These are phyloP conservation scores for Anticlea derivata DNA, from an alignment of 2,888 invertebrate genomes.

Conservation along the genomic window DNA sequence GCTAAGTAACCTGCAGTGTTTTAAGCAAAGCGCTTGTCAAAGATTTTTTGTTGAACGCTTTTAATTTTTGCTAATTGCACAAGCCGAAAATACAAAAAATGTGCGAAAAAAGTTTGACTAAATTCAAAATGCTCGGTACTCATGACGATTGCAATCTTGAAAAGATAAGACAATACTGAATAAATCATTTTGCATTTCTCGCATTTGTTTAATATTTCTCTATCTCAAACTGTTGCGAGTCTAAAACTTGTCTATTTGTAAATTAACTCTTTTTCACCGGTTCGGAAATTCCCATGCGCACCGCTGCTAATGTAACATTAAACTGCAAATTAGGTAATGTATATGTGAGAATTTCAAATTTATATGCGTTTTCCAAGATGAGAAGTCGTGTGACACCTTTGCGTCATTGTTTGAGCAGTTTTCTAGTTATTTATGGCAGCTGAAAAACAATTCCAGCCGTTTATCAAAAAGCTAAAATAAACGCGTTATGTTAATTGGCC, in stretches of 20 bases:
- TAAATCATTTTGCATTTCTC: slow-evolving; percentile 28
- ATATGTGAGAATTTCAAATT: slow-evolving; percentile 67
- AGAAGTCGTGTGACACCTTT: slow-evolving; percentile 44
- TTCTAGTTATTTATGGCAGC: slow-evolving; percentile 45
- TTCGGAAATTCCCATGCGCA: slow-evolving; percentile 67
- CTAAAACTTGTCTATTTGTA: slow-evolving; percentile 60
- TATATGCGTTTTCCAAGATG: slow-evolving; percentile 29
- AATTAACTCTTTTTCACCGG: slow-evolving; percentile 49
- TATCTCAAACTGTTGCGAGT: slow-evolving; percentile 52
- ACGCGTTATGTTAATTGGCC: slow-evolving; percentile 35
- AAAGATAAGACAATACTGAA: slow-evolving; percentile 25
- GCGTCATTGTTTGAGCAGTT: slow-evolving; percentile 48
- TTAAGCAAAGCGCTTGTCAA: slow-evolving; percentile 5
- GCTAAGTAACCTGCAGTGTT: slow-evolving; percentile 32
- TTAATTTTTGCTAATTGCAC: slow-evolving; percentile 11
- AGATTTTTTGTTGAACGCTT: slow-evolving; percentile 3
- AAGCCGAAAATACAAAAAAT: background rate
- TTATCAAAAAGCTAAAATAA: slow-evolving; percentile 45
- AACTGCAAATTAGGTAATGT: slow-evolving; percentile 76
- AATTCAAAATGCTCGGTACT: slow-evolving; percentile 2
- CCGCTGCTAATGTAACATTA: slow-evolving; percentile 66
- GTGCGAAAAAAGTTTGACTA: slow-evolving; percentile 4
- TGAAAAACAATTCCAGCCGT: slow-evolving; percentile 32
- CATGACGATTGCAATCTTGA: slow-evolving; percentile 21
- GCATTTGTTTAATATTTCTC: slow-evolving; percentile 28